phyloP scores from a whole-genome alignment of 2,113 vertebrate species.

The Melanostigma gelatinosum region DNA sequence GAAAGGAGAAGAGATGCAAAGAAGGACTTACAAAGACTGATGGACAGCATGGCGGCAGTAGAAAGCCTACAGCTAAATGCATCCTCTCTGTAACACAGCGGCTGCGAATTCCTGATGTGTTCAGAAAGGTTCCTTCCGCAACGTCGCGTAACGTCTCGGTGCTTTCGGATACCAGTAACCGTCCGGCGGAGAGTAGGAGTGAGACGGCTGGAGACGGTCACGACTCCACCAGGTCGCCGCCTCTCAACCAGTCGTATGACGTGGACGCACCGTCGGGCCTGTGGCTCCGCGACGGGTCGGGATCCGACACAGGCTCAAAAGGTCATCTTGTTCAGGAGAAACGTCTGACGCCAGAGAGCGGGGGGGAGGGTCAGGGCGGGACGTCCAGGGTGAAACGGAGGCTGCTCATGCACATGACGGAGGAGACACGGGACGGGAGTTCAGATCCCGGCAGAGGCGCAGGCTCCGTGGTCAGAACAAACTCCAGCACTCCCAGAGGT shows the following conservation, averaged over 20 bases:
- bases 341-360: slow-evolving; percentile 68
- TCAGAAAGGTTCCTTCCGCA: slow-evolving; percentile 26
- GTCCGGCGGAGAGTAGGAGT: slow-evolving; percentile 7
- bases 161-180: slow-evolving; percentile 53
- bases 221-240: slow-evolving; percentile 23
- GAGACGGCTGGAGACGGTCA: slow-evolving; percentile 3
- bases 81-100: slow-evolving; percentile 56
- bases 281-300: slow-evolving; percentile 61
- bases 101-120: slow-evolving; percentile 59
- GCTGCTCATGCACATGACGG: slow-evolving; percentile 74
- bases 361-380: slow-evolving; percentile 44
- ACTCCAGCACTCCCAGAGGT: slow-evolving; percentile 71
- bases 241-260: slow-evolving; percentile 77
- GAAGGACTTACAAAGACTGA: neutral
- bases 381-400: slow-evolving; percentile 77
- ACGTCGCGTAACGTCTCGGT: slow-evolving; percentile 1
- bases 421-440: slow-evolving; percentile 27
- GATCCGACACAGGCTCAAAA: neutral
- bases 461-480: slow-evolving; percentile 7
- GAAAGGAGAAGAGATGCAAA: neutral
- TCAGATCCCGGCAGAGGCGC: neutral
- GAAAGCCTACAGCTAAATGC: slow-evolving; percentile 20
- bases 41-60: slow-evolving; percentile 1
- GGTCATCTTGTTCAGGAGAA: slow-evolving; percentile 29
- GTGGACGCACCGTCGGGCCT: slow-evolving; percentile 75